A percentile compares a stretch with the other conserved stretches of the same genome.
Evolutionary conservation across 2,113 vertebrate genomes (phyloP).

Genomic region (Mastomys coucha): DNA sequence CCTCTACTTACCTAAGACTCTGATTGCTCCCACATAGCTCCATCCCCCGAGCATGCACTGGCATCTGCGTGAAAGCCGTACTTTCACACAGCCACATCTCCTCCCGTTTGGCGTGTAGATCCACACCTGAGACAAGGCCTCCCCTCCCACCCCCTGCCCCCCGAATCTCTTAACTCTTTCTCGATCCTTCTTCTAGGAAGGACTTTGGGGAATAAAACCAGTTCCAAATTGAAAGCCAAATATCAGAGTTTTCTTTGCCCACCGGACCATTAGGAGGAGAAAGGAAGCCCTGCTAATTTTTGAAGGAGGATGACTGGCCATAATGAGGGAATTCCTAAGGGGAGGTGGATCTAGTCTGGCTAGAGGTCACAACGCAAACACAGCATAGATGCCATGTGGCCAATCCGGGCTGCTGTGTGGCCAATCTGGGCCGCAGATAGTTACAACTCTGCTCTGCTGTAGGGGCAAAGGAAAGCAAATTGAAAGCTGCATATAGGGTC

Average conservation of each 20-base stretch:
- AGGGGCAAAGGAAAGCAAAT: fast-evolving
- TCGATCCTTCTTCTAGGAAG: background rate
- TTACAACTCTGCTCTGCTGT: no score
- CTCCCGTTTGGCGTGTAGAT: background rate
- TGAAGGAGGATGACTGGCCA: background rate
- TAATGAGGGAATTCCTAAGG: background rate
- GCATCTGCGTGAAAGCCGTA: background rate
- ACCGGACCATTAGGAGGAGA: background rate
- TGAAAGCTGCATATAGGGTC: background rate
- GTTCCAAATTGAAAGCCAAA: background rate
- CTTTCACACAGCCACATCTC: background rate
- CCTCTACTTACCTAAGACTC: background rate
- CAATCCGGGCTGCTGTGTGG: no score
- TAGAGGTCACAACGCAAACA: background rate
- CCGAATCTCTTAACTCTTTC: background rate
- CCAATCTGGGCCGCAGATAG: background rate
- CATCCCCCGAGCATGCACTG: fast-evolving
- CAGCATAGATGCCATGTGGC: background rate
- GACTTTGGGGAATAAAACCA: background rate
- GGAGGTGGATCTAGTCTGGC: background rate
- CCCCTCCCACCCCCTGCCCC: no score
- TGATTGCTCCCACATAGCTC: background rate
- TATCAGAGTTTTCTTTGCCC: background rate
- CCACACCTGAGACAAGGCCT: background rate
- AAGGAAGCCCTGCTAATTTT: background rate